Evolutionary conservation across 2,888 invertebrate genomes (phyloP), one percentile per base, ranked within the genome.

Genomic region (Penaeus monodon): DNA sequence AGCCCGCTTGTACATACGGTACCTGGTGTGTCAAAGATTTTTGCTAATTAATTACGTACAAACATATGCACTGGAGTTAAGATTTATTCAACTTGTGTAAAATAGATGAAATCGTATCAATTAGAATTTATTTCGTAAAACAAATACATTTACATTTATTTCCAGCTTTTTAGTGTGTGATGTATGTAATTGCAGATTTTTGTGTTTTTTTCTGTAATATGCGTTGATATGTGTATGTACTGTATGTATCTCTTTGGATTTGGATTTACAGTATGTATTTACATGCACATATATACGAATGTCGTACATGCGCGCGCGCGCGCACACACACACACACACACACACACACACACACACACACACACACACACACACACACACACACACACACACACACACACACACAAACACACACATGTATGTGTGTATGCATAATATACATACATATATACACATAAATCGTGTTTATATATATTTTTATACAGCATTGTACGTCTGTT

Each of bases 371-470:
- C 29, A 70, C 29, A 70, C 29, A 70, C 70, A 70, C 29, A 70
- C 70, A 70, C 70, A 70, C 70, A 70, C 70, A 70, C n/a, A 70
- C 29, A 70, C 2, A 70, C 29, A 70, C 22, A 70, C 24, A 70
- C 22, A n/a, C 17, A 68, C 22, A 68, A 10, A 68, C 14, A 70
- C 22, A 24, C 22, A n/a, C 4, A 24, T 70, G 17, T 70, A 70
- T 70, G 17, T 70, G 22, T 70, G 22, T 70, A n/a, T 70, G 17
- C 17, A 70, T 70, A 70, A 70, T 70, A 70, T n/a, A 70, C 17
- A 70, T 70, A 70, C 17, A 70, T 70, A 70, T 70, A 33, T 3
- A 33, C 4, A 14, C 22, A 14, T 24, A 33, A 1, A 33, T 70
- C 17, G 17, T 70, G 29, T 2, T 14, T 70, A 24, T 70, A 20